A percentile compares a stretch with the other conserved stretches of the same genome.
These are phyloP conservation scores for Tauraco erythrolophus DNA, from an alignment of 2,113 vertebrate species.

Conservation along the genomic window DNA sequence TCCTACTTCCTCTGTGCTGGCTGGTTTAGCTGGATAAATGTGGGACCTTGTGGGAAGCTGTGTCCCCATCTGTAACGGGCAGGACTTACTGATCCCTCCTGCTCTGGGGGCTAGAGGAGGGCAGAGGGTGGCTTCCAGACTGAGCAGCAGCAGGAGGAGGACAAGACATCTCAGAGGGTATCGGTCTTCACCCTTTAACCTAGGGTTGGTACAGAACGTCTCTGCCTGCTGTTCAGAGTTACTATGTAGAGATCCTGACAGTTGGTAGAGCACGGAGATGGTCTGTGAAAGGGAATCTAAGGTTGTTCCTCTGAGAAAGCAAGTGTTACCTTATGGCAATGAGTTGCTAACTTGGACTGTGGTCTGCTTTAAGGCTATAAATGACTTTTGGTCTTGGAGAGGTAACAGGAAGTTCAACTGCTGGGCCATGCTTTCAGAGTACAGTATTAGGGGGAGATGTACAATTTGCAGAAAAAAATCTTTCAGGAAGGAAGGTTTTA, in stretches of 20 bases:
- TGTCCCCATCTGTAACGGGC: background rate
- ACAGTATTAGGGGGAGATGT: background rate
- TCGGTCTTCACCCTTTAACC: background rate
- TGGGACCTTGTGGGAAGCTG: background rate
- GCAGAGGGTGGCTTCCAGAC: background rate
- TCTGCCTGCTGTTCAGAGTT: background rate
- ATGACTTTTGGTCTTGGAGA: background rate
- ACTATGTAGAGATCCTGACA: background rate
- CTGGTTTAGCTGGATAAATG: background rate
- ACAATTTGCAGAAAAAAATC: background rate
- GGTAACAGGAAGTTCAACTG: background rate
- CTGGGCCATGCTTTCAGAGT: background rate
- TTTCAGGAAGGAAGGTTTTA: background rate
- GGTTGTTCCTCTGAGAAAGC: background rate
- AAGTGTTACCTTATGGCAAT: background rate
- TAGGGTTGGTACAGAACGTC: background rate
- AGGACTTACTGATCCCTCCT: background rate
- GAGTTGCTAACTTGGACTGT: background rate
- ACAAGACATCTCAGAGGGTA: background rate
- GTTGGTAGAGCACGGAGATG: background rate
- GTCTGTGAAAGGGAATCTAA: background rate
- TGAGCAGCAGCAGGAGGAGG: background rate
- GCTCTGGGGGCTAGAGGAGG: background rate
- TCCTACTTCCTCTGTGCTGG: background rate
- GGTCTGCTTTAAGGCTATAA: background rate